Percentiles rank a stretch among this genome's conserved stretches.
These are phyloP conservation scores for Sphaerodactylus townsendi DNA, from an alignment of 2,113 vertebrate genomes.

Conservation along the genomic window DNA sequence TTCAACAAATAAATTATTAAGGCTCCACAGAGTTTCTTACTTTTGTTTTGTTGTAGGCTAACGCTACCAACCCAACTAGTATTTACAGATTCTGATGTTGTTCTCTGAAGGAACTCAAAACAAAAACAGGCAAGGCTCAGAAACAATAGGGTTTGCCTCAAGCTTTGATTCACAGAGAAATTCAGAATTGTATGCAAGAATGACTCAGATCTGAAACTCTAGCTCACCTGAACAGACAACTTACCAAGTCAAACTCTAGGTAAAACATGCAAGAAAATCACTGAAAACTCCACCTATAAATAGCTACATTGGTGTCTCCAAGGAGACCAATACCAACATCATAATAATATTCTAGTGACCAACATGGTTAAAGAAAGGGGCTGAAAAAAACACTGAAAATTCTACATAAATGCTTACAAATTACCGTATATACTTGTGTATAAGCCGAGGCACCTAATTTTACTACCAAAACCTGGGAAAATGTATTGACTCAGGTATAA, in stretches of 20 bases:
- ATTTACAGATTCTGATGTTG: too few species aligned
- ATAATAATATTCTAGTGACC: constrained; percentile 18
- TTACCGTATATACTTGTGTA: too few species aligned
- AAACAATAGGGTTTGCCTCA: neutral
- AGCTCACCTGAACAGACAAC: neutral
- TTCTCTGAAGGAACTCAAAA: neutral
- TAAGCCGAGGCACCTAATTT: too few species aligned
- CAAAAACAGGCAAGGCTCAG: too few species aligned
- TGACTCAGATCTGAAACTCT: neutral
- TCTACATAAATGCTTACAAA: too few species aligned
- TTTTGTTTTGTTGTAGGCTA: too few species aligned
- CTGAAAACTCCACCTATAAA: neutral
- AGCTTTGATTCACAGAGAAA: neutral
- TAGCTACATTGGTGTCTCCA: neutral
- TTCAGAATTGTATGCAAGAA: fast-evolving
- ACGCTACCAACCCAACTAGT: too few species aligned
- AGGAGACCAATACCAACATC: neutral
- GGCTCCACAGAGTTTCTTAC: too few species aligned
- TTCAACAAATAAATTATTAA: too few species aligned
- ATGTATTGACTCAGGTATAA: too few species aligned
- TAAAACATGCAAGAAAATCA: neutral
- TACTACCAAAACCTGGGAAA: too few species aligned
- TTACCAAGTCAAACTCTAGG: neutral
- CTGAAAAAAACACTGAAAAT: too few species aligned
- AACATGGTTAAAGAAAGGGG: neutral